Evolutionary conservation across 2,113 vertebrate genomes (phyloP), one percentile per base, ranked within the genome.

Genomic region (Gasterosteus nipponicus): DNA sequence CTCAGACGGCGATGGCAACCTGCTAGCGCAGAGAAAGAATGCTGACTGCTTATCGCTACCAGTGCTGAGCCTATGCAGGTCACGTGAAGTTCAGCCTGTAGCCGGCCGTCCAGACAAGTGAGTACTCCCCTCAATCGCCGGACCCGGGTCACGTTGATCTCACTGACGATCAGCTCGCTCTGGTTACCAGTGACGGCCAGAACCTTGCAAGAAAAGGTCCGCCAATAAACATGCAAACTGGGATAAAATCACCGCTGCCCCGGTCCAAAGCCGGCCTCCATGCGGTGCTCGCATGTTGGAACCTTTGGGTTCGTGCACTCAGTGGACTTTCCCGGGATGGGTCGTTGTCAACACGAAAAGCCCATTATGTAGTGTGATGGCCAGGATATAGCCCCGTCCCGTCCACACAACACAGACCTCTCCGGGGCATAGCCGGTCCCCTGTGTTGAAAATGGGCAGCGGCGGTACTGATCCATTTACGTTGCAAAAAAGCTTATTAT

Each of bases 321-420:
- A 2, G 22, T 9, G 9, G 33, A 14, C 82, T 59, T 53, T 9
- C 12, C 3, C 22, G 0, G 16, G 53, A 44, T 65, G 65, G 65
- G 78, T 42, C 38, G 59, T 31, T 77, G 81, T 87, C 72, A 88
- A 83, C 82, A 87, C 62, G 79, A 62, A 88, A 86, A 84, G 86
- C 87, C 85, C 85, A 86, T 82, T 80, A 61, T 51, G 19, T 49
- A 58, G 49, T 4, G 2, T 67, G 74, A 46, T 69, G 51, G 31
- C 22, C 83, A 77, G 81, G 53, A 69, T 54, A 38, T 87, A 88
- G 82, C 41, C 88, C 0, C 0, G 63, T 65, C 85, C 88, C 59
- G 38, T 69, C 22, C 10, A 26, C n/a, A 14, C 70, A 67, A 22
- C 22, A 22, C 38, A 60, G 75, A 75, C 73, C 62, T 79, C 53